phyloP scores from a whole-genome alignment of 2,113 vertebrate species.

The Sapajus apella region DNA sequence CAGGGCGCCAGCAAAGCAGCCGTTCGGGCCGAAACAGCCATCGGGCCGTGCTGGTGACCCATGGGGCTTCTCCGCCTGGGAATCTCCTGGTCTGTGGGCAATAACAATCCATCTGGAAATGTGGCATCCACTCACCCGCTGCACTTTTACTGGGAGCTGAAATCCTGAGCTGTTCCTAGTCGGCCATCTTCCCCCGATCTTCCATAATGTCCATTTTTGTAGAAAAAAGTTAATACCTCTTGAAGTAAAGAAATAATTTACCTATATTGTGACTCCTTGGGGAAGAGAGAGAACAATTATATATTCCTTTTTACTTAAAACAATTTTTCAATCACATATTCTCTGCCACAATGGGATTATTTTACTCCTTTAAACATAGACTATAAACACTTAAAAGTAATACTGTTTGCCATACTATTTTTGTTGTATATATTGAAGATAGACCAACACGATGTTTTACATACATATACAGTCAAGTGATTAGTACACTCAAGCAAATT shows the following conservation, averaged over 20 bases:
- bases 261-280: background rate
- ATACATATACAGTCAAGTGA: background rate
- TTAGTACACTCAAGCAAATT: background rate
- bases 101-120: too few species aligned
- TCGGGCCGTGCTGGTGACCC: too few species aligned
- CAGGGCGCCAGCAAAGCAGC: too few species aligned
- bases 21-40: too few species aligned
- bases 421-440: background rate
- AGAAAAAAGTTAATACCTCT: background rate
- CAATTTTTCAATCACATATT: background rate
- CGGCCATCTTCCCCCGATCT: too few species aligned
- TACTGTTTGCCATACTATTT: background rate
- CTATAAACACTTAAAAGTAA: background rate
- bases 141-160: too few species aligned
- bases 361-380: background rate
- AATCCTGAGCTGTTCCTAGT: too few species aligned
- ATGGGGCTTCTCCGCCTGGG: too few species aligned
- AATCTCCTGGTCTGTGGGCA: too few species aligned
- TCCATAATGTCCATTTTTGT: slow-evolving; percentile 4
- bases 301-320: background rate
- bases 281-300: background rate
- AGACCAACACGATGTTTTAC: background rate
- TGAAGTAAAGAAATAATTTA: background rate
- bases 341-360: background rate
- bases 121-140: too few species aligned